These are phyloP conservation scores for Labeo catla DNA, from an alignment of 2,113 vertebrate genomes.

Conservation along the genomic window DNA sequence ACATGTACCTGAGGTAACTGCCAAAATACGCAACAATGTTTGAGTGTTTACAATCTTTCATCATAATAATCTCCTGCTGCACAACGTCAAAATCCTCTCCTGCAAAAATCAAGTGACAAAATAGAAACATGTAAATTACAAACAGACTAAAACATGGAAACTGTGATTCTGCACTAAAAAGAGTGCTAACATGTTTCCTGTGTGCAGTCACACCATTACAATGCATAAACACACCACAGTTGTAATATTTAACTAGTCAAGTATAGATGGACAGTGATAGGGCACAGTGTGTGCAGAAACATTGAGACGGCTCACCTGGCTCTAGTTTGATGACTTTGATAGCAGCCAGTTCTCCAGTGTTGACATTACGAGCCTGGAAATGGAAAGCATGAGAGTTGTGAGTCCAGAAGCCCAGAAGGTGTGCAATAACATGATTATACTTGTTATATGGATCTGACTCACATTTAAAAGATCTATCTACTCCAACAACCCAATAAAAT, in stretches of 20 bases:
- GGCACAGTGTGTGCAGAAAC: constrained; percentile 7
- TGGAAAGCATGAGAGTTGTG: constrained; percentile 2
- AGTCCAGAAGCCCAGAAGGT: not conserved
- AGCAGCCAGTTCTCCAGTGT: constrained; percentile 88
- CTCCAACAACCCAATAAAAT: not conserved
- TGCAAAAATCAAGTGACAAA: constrained; percentile 66
- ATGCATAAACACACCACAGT: constrained; percentile 15
- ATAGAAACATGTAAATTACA: not conserved
- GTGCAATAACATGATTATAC: not conserved
- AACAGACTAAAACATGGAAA: not conserved
- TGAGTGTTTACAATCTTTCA: constrained; percentile 99
- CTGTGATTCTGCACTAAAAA: not conserved
- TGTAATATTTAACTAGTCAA: constrained; percentile 12
- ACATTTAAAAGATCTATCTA: not conserved
- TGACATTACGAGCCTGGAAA: constrained; percentile 91
- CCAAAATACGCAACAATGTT: constrained; percentile 99
- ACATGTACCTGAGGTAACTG: constrained; percentile 92
- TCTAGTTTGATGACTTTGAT: constrained; percentile 99
- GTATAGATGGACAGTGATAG: not conserved
- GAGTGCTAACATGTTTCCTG: not conserved
- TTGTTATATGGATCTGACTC: not conserved
- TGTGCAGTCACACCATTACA: not conserved
- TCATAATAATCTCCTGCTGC: constrained; percentile 99
- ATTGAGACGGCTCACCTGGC: constrained; percentile 83
- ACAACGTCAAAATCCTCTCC: constrained; percentile 99